Conservation (phyloP, 2,113 vertebrate species). For the Colinus virginianus region DNA sequence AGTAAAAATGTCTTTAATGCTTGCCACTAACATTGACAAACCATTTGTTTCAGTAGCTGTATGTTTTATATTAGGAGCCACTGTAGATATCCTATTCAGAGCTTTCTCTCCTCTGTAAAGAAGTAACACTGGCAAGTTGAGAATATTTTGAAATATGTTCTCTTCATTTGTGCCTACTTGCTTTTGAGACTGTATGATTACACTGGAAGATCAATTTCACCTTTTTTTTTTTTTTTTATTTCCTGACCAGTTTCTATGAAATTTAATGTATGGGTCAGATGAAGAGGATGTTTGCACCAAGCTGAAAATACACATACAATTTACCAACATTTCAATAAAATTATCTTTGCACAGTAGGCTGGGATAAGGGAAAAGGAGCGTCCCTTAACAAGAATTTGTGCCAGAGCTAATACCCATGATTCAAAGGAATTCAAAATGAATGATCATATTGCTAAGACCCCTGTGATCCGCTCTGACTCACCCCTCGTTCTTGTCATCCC, state of each 20-base stretch:
- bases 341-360: neutral
- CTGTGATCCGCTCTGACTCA: neutral
- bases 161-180: neutral
- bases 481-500: neutral
- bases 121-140: neutral
- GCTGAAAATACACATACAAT: neutral
- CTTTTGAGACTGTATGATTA: neutral
- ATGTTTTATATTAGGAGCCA: neutral
- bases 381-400: neutral
- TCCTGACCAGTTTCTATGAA: neutral
- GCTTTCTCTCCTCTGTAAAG: neutral
- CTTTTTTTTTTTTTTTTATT: conserved; percentile 16
- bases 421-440: neutral
- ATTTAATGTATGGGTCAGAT: neutral
- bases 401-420: neutral
- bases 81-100: neutral
- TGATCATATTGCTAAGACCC: neutral
- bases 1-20: neutral
- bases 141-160: neutral
- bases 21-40: neutral
- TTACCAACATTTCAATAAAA: neutral
- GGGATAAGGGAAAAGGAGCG: neutral
- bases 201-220: neutral
- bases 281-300: neutral
- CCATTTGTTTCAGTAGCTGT: neutral